These are phyloP conservation scores for Garrulus glandarius DNA, from an alignment of 2,797 vertebrate species.

Conservation along the genomic window DNA sequence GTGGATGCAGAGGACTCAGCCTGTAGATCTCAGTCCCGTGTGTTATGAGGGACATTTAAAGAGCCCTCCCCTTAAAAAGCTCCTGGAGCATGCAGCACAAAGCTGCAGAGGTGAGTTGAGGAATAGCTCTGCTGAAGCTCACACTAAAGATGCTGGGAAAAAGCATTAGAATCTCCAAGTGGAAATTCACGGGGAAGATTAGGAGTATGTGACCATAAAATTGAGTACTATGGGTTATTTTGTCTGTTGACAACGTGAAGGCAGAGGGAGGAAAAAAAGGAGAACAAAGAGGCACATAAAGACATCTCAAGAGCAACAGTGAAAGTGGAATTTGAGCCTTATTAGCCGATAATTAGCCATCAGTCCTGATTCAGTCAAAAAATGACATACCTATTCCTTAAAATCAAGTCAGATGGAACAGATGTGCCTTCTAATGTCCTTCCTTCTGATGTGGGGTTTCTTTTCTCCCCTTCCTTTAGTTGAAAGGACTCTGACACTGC, in stretches of 20 bases:
- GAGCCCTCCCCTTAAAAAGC: background rate
- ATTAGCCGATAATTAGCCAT: background rate
- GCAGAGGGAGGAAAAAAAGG: background rate
- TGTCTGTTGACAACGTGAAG: background rate
- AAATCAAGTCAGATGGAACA: background rate
- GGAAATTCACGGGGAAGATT: background rate
- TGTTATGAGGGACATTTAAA: background rate
- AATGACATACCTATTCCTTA: background rate
- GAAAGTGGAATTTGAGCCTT: background rate
- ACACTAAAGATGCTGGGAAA: rapidly evolving
- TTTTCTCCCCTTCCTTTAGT: conserved; percentile 45
- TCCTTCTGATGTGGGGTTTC: background rate
- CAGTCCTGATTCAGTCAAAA: background rate
- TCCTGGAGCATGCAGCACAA: background rate
- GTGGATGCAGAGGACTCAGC: background rate
- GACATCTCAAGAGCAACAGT: background rate
- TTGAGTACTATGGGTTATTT: background rate
- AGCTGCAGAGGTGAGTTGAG: background rate
- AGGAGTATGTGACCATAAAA: background rate
- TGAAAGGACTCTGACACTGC: conserved; percentile 76
- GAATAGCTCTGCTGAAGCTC: background rate
- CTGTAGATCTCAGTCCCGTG: background rate
- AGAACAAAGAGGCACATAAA: background rate
- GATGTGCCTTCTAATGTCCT: background rate
- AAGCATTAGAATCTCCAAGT: background rate